phyloP scores from a whole-genome alignment of 1,140 invertebrate species.

The Ephestia elutella region DNA sequence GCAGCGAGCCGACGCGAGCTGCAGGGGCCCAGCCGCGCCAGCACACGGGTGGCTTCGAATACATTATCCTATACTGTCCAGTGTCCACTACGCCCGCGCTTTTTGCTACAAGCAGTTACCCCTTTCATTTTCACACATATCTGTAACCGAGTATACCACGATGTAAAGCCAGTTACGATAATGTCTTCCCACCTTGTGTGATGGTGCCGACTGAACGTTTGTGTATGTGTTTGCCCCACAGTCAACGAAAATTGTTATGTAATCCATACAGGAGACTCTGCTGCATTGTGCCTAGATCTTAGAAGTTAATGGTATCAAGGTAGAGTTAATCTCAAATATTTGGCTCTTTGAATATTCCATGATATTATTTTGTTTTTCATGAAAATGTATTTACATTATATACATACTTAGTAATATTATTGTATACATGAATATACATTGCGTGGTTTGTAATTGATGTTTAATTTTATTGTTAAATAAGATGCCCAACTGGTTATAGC shows the following conservation, averaged over 20 bases:
- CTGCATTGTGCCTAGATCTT: conserved; percentile 76
- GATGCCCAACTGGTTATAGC: conserved; percentile 65
- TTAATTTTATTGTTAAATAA: conserved; percentile 65
- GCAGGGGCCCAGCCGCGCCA: conserved; percentile 50
- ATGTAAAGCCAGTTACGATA: conserved; percentile 34
- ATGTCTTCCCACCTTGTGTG: conserved; percentile 43
- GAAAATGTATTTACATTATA: conserved; percentile 74
- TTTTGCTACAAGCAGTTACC: neutral
- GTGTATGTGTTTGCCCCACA: conserved; percentile 59
- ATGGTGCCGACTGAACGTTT: conserved; percentile 50
- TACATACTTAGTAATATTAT: conserved; percentile 73
- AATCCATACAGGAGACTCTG: conserved; percentile 74
- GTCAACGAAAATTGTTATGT: conserved; percentile 74
- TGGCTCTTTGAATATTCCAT: conserved; percentile 75
- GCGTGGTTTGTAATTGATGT: conserved; percentile 70
- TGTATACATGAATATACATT: conserved; percentile 74
- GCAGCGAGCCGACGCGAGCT: conserved; percentile 51
- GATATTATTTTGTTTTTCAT: conserved; percentile 74
- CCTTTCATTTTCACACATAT: conserved; percentile 25
- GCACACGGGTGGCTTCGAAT: conserved; percentile 35
- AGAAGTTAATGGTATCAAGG: conserved; percentile 74
- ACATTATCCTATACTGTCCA: conserved; percentile 40
- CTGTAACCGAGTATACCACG: conserved; percentile 14
- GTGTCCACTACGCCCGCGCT: conserved; percentile 24
- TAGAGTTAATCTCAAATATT: conserved; percentile 75